Conservation (phyloP, 2,113 vertebrate species). For the Malurus melanocephalus region DNA sequence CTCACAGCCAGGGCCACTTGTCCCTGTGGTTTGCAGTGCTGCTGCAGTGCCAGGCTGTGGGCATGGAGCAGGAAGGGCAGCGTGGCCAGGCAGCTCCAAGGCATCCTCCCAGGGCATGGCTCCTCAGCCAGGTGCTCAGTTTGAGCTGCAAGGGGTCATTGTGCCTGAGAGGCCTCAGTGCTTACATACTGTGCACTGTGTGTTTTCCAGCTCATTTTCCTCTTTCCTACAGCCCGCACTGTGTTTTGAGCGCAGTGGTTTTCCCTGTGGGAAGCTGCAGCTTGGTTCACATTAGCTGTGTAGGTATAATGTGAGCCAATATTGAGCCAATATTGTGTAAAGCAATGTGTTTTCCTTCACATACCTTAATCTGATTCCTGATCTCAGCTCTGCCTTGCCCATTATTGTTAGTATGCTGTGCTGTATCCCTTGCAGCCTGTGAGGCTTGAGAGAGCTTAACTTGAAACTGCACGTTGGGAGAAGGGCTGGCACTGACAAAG, state of each 20-base stretch:
- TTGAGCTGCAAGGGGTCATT: accelerated
- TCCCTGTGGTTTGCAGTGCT: not conserved
- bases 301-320: not conserved
- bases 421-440: not conserved
- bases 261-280: not conserved
- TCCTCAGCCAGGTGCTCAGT: not conserved
- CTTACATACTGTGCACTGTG: not conserved
- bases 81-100: not conserved
- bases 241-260: not conserved
- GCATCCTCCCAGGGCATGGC: accelerated
- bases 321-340: not conserved
- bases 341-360: not conserved
- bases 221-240: not conserved
- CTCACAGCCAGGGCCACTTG: accelerated
- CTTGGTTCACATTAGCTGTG: not conserved
- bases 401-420: not conserved
- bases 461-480: accelerated
- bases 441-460: not conserved
- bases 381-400: not conserved
- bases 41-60: accelerated
- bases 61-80: not conserved
- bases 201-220: not conserved
- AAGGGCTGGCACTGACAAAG: not conserved
- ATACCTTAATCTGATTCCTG: not conserved
- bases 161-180: not conserved